Conservation (phyloP, 1,140 invertebrate genomes). For the Plectus sambesii region DNA sequence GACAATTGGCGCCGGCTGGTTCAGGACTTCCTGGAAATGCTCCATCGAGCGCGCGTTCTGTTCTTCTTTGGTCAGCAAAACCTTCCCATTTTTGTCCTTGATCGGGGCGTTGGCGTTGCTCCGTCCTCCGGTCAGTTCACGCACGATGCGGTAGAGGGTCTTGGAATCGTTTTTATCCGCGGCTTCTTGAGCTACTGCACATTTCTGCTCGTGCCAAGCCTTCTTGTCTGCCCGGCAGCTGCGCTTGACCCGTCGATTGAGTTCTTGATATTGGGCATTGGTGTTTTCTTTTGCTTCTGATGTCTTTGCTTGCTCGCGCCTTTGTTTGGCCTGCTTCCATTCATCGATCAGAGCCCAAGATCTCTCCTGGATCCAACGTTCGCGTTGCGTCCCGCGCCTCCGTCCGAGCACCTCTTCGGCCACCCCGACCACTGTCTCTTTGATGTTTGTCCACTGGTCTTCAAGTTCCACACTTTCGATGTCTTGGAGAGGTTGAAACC, state of each 20-base stretch:
- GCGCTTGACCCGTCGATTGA: neutral
- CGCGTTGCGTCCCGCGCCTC: neutral
- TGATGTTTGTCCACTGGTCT: neutral
- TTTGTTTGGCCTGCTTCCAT: neutral
- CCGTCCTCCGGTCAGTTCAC: too few species aligned
- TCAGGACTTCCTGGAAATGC: too few species aligned
- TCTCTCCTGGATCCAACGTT: neutral
- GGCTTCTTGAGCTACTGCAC: neutral
- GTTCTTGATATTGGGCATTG: neutral
- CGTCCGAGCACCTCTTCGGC: neutral
- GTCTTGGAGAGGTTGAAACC: neutral
- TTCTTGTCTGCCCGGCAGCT: neutral
- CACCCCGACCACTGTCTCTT: neutral
- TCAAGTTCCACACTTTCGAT: neutral
- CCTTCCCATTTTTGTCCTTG: too few species aligned
- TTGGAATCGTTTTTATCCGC: neutral
- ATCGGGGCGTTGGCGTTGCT: too few species aligned
- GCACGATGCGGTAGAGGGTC: neutral
- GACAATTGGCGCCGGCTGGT: too few species aligned
- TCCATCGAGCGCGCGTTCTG: too few species aligned
- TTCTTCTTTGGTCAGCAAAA: too few species aligned
- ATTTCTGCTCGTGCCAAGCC: neutral
- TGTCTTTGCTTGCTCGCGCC: neutral
- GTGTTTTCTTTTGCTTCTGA: neutral
- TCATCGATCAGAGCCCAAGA: neutral